Evolutionary conservation across 2,888 invertebrate species (phyloP).

Genomic region (Tipula helvola): DNA sequence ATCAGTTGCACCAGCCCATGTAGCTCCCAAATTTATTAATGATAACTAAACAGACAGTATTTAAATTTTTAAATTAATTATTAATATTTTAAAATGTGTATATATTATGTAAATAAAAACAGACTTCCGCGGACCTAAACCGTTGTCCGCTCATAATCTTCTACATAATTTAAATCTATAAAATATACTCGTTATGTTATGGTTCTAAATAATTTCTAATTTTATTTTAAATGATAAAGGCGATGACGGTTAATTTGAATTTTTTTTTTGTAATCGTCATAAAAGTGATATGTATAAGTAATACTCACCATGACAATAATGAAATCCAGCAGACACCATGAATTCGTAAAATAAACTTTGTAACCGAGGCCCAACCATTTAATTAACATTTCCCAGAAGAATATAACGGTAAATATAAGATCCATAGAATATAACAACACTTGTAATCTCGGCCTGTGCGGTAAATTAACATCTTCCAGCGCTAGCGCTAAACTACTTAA

Average conservation of each 20-base stretch:
- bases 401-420: conserved; percentile 95
- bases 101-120: neutral
- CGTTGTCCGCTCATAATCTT: neutral
- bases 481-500: conserved; percentile 96
- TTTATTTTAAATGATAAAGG: neutral
- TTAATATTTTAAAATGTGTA: neutral
- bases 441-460: conserved; percentile 79
- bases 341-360: conserved; percentile 94
- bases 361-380: conserved; percentile 97
- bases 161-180: neutral
- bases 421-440: conserved; percentile 94
- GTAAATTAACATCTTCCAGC: conserved; percentile 91
- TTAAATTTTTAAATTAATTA: neutral
- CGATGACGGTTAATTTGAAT: neutral
- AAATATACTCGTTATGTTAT: no score
- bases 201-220: neutral
- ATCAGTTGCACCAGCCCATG: conserved; percentile 88
- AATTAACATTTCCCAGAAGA: conserved; percentile 97
- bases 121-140: no score
- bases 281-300: conserved; percentile 63
- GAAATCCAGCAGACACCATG: conserved; percentile 99
- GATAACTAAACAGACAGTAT: conserved; percentile 60
- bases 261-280: no score
- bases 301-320: conserved; percentile 92
- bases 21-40: conserved; percentile 93